These are phyloP conservation scores for Semotilus atromaculatus DNA, from an alignment of 2,797 vertebrate species.

Conservation along the genomic window DNA sequence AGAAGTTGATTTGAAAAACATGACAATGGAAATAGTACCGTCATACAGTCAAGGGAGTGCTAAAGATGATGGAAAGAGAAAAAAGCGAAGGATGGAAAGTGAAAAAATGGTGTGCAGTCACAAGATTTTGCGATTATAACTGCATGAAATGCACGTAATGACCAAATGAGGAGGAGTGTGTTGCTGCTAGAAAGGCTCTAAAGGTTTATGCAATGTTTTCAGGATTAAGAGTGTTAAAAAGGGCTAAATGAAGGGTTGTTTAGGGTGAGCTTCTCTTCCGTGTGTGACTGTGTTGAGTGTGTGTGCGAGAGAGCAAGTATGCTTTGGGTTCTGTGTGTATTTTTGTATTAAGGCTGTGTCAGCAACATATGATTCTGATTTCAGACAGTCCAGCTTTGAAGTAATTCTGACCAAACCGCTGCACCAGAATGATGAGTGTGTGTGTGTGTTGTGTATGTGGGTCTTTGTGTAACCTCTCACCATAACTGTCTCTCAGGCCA, in stretches of 20 bases:
- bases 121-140: conserved; percentile 53
- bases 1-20: conserved; percentile 61
- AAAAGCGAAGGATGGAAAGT: conserved; percentile 21
- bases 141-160: conserved; percentile 37
- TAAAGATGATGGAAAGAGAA: conserved; percentile 47
- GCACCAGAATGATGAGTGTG: conserved; percentile 36
- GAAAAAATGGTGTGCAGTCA: conserved; percentile 36
- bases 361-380: conserved; percentile 55
- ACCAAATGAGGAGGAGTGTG: conserved; percentile 28
- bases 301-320: background rate
- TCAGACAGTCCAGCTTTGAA: conserved; percentile 49
- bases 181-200: conserved; percentile 24
- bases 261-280: conserved; percentile 20
- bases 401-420: conserved; percentile 49
- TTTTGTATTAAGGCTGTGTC: conserved; percentile 47
- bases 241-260: conserved; percentile 23
- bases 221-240: conserved; percentile 43
- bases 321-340: conserved; percentile 32
- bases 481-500: conserved; percentile 54
- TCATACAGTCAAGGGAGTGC: conserved; percentile 54
- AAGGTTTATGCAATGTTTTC: conserved; percentile 44
- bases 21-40: conserved; percentile 58
- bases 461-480: conserved; percentile 52
- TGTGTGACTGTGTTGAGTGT: conserved; percentile 20
- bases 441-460: conserved; percentile 42